These are phyloP conservation scores for Pyralis farinalis DNA, from an alignment of 2,888 invertebrate genomes.

Conservation along the genomic window DNA sequence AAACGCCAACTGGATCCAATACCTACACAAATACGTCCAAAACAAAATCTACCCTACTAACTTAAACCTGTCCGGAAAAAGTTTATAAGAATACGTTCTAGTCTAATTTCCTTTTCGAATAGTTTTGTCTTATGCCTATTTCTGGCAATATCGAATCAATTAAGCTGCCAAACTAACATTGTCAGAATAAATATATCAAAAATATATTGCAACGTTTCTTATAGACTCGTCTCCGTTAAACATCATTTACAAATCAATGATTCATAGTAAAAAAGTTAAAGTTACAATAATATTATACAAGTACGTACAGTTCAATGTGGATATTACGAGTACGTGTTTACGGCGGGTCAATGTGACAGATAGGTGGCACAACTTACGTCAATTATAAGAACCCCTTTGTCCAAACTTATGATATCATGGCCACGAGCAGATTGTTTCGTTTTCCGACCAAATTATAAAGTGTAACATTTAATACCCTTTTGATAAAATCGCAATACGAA, in stretches of 20 bases:
- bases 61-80: constrained; percentile 42
- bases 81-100: constrained; percentile 41
- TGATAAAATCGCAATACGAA: not conserved
- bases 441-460: not conserved
- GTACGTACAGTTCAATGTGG: constrained; percentile 34
- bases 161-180: constrained; percentile 7
- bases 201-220: constrained; percentile 31
- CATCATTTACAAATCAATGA: constrained; percentile 72
- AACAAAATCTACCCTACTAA: constrained; percentile 52
- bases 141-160: not conserved
- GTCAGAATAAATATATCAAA: constrained; percentile 15
- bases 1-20: constrained; percentile 36
- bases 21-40: constrained; percentile 58
- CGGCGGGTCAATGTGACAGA: constrained; percentile 2
- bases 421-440: too few relatives aligned
- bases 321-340: not conserved
- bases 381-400: too few relatives aligned
- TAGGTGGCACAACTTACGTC: too few relatives aligned
- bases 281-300: constrained; percentile 64
- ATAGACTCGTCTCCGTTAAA: constrained; percentile 51
- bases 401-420: too few relatives aligned
- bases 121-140: not conserved
- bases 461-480: not conserved
- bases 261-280: constrained; percentile 61
- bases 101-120: constrained; percentile 16